Evolutionary conservation across 2,113 vertebrate species (phyloP), one percentile per base, ranked within the genome.

Genomic region (Tachuris rubrigastra): DNA sequence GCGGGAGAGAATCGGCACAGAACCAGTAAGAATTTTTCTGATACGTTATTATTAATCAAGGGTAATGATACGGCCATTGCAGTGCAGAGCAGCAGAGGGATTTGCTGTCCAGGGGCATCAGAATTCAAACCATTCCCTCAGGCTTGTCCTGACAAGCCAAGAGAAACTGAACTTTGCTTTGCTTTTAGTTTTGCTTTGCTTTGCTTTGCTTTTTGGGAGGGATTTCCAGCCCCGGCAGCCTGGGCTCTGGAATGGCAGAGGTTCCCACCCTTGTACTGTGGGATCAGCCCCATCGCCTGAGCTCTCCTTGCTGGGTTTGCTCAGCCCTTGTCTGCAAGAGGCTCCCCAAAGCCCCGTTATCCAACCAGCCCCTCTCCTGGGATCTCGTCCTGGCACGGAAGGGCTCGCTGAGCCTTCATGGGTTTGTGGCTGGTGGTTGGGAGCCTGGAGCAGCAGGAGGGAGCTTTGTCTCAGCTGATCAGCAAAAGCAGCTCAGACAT

Each of bases 11-110:
- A 78, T 82, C 62, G 31, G 73, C 76, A 67, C 52, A 27, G 84
- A 67, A 91, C 49, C 78, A 67, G 93, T 96, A 94, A 96, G 95
- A 67, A 87, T 30, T 83, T 95, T 95, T 24, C 55, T 10, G 50
- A 33, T 94, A 42, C 76, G 65, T 69, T 69, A 10, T 47, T 79
- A 5, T 53, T 58, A 58, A 47, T 12, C 2, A 4, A 42, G 41
- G 47, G 30, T 63, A 25, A 28, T 0, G 6, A 8, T 8, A 9
- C 0, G 30, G 55, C 10, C 44, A 12, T 21, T 44, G 60, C 1
- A 20, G 24, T 12, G 27, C 10, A 42, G 37, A 50, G 18, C 19
- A 17, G 66, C 53, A 37, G 62, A 78, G n/a, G 22, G 41, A n/a
- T 67, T 85, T 30, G 41, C 39, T 60, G 1, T 44, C 46, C 2